These are phyloP conservation scores for Lepidochrysops patricia DNA, from an alignment of 2,888 invertebrate species.

Conservation along the genomic window DNA sequence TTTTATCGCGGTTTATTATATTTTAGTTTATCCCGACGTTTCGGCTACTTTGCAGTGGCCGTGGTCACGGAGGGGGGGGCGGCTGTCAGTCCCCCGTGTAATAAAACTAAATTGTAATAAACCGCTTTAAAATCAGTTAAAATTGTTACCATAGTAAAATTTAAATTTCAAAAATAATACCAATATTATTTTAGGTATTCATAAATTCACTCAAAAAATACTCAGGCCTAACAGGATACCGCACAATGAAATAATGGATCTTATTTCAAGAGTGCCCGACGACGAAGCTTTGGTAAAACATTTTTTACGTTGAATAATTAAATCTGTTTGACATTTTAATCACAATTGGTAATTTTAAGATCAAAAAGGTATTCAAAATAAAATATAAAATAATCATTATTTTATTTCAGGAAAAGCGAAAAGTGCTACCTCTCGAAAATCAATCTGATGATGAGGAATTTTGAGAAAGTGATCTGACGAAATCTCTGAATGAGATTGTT, in stretches of 20 bases:
- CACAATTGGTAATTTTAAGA: too few relatives aligned
- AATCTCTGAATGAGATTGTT: neutral
- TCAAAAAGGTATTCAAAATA: too few relatives aligned
- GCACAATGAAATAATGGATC: conserved; percentile 95
- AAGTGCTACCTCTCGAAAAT: conserved; percentile 44
- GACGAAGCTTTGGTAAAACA: conserved; percentile 88
- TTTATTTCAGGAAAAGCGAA: conserved; percentile 46
- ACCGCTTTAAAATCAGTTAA: too few relatives aligned
- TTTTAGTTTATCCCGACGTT: too few relatives aligned
- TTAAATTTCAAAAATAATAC: neutral
- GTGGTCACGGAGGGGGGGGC: too few relatives aligned
- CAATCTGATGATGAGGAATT: conserved; percentile 39
- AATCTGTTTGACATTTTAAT: too few relatives aligned
- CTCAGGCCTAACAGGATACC: conserved; percentile 92
- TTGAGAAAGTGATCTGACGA: conserved; percentile 31
- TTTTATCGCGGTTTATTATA: too few relatives aligned
- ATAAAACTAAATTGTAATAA: too few relatives aligned
- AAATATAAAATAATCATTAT: neutral
- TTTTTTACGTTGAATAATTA: neutral
- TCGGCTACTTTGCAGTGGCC: too few relatives aligned
- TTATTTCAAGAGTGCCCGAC: conserved; percentile 94
- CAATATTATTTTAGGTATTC: conserved; percentile 63
- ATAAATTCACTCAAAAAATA: conserved; percentile 94
- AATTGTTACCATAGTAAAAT: too few relatives aligned
- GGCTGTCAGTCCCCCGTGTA: too few relatives aligned